Evolutionary conservation across 1,140 invertebrate genomes (phyloP), one percentile per base, ranked within the genome.

Genomic region (Papilio xuthus): DNA sequence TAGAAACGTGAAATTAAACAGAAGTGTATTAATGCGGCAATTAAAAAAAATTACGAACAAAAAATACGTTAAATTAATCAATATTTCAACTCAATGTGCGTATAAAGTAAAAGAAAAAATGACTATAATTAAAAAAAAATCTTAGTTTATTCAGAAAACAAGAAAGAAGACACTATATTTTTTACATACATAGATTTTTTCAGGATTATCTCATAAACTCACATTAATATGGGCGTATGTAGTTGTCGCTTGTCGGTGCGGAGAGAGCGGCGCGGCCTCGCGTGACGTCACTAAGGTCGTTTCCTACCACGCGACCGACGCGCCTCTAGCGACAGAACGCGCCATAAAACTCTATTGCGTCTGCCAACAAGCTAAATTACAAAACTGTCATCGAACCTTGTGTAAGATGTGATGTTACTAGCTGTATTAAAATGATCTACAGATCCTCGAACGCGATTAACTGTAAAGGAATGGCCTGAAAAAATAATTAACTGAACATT

Each of bases 201-300:
- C 2, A 60, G 23, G 37, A 72, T 41, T 41, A n/a, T 72, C 41
- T n/a, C 41, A 37, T 20, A 20, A 12, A 10, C n/a, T 37, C 7
- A 72, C 32, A 41, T 26, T 12, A 10, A 28, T 26, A 47, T 73
- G 71, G 71, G 2, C 37, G 37, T 47, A 73, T 26, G 13, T 18
- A 71, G 20, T 74, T 28, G 50, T 75, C 44, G 79, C 37, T 71
- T 76, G 72, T 78, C 78, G 44, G 79, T 69, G 78, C 82, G 79
- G 87, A 88, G 89, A 90, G 90, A 90, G 90, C 86, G 88, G 88
- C 78, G 82, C 82, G 89, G 88, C 90, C 90, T 92, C 89, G 73
- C 28, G 82, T 90, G 89, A 91, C 89, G 90, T 89, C 89, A 90
- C 86, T 77, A 84, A 89, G 89, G 89, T 90, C 89, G 86, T 85